Conservation (phyloP, 2,797 vertebrate genomes). For the Pipistrellus pygmaeus region DNA sequence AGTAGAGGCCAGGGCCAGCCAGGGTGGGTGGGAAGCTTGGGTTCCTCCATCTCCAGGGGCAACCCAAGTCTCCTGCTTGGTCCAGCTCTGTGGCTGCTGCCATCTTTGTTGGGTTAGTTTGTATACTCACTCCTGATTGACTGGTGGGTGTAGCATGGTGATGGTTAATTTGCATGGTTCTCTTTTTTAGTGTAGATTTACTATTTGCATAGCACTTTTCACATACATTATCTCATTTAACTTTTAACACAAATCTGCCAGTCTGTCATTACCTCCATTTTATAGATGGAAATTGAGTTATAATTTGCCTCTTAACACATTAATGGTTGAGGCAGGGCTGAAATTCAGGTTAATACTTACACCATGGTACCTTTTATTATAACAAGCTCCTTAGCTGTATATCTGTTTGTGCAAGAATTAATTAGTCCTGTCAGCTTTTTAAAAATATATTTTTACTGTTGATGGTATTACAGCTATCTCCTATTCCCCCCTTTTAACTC, state of each 20-base stretch:
- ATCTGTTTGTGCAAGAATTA: slow-evolving; percentile 38
- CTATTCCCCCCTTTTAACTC: too few relatives aligned
- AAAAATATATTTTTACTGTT: too few relatives aligned
- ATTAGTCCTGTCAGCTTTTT: neutral
- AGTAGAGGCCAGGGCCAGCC: too few relatives aligned
- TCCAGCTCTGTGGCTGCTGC: too few relatives aligned
- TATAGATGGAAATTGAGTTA: slow-evolving; percentile 18
- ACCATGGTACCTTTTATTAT: slow-evolving; percentile 18
- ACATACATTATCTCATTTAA: slow-evolving; percentile 34
- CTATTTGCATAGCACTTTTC: neutral
- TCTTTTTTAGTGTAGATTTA: neutral
- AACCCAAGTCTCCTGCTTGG: too few relatives aligned
- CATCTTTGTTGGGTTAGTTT: too few relatives aligned
- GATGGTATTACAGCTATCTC: too few relatives aligned
- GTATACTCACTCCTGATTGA: too few relatives aligned
- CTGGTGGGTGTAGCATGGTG: too few relatives aligned
- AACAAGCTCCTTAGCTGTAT: neutral
- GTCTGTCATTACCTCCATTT: neutral
- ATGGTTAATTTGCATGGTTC: too few relatives aligned
- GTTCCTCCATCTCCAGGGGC: too few relatives aligned
- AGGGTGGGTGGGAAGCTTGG: too few relatives aligned
- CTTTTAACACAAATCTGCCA: neutral
- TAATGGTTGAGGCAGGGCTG: neutral
- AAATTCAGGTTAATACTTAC: slow-evolving; percentile 20
- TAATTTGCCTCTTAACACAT: slow-evolving; percentile 21